Base-by-base conservation (phyloP, 53 echinoderm and acorn worm species). In the Actinopyga echinites region DNA sequence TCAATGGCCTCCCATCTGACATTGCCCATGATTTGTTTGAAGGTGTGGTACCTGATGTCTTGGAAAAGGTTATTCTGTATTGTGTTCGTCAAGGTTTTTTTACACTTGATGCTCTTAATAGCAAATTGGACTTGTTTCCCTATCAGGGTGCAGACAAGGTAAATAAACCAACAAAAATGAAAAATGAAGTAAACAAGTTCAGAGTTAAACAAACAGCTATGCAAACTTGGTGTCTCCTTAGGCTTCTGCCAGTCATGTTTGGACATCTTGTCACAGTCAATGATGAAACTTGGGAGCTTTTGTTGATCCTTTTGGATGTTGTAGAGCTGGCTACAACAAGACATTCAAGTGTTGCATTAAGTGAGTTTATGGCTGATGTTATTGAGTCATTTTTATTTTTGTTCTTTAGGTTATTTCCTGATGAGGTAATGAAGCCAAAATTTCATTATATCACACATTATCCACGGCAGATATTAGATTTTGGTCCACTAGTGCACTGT, bases 401-500 rank as follows among this genome's bases (percentile, higher is more conserved):
- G 20, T 88, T 74, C 34, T 74, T 38, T 49, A n/a, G 1, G 31
- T 49, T 74, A 52, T 65, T 59, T 58, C 75, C 75, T 38, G 84
- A 84, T 26, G 57, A 13, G 10, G 13, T 7, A 11, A 29, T 54
- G 26, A 77, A 43, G 11, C 85, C 89, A 30, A 88, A 88, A 44
- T 58, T 73, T n/a, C 84, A 84, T 25, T 88, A 64, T 42, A 11
- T 88, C 7, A 23, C 66, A 8, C 89, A 89, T 52, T 85, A 89
- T 42, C 89, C 85, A 29, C 24, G 79, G 30, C 69, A 69, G 40
- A 79, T 85, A 31, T 28, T 85, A 52, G 19, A 85, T 20, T 89
- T 89, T 89, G 86, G 86, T 22, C 78, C 79, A 22, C 65, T 86
- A 79, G 86, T n/a, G n/a, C n/a, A n/a, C n/a, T n/a, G n/a, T n/a